phyloP scores from a whole-genome alignment of 2,113 vertebrate genomes.

The Columba livia region DNA sequence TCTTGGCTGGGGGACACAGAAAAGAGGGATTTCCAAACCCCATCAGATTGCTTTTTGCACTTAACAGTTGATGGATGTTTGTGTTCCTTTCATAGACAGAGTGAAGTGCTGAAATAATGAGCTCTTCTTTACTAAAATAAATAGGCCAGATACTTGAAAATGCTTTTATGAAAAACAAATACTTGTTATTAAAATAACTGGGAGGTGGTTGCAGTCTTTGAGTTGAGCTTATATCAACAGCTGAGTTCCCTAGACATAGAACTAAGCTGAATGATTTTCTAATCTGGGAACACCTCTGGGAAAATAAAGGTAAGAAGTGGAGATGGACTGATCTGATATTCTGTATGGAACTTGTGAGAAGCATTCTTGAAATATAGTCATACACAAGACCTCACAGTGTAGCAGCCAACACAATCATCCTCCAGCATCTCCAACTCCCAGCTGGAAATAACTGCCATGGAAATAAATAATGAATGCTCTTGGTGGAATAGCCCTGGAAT shows the following conservation, averaged over 20 bases:
- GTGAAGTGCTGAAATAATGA: conserved; percentile 16
- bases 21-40: not conserved
- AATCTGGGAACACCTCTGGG: not conserved
- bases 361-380: not conserved
- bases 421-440: not conserved
- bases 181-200: conserved; percentile 35
- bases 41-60: not conserved
- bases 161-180: conserved; percentile 38
- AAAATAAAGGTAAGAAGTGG: not conserved
- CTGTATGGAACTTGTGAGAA: not conserved
- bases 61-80: not conserved
- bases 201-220: not conserved
- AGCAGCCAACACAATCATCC: not conserved
- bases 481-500: not conserved
- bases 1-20: not conserved
- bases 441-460: not conserved
- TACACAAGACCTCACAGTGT: not conserved
- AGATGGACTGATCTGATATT: not conserved
- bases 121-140: conserved; percentile 29
- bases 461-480: not conserved
- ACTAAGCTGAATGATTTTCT: not conserved
- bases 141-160: not conserved
- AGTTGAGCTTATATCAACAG: conserved; percentile 6
- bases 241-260: not conserved
- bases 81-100: not conserved